phyloP scores from a whole-genome alignment of 2,113 vertebrate genomes.

The Telmatochromis sp. region DNA sequence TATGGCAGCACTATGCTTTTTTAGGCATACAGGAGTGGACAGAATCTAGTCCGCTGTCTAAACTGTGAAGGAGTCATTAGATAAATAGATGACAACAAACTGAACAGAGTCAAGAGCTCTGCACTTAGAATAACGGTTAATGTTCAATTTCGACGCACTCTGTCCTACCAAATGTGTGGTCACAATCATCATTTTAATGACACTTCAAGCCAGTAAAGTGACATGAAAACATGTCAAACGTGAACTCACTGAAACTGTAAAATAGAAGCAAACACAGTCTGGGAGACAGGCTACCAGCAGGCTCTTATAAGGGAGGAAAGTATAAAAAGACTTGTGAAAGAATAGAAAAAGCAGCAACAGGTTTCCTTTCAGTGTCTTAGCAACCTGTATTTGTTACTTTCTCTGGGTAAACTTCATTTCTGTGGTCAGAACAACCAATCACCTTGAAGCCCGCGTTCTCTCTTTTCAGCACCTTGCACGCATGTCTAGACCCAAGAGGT shows the following conservation, averaged over 20 bases:
- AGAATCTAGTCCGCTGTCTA: slow-evolving; percentile 51
- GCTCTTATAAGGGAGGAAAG: not conserved
- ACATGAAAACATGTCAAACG: slow-evolving; percentile 16
- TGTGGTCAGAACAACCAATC: slow-evolving; percentile 24
- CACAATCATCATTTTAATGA: slow-evolving; percentile 31
- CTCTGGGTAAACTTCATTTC: slow-evolving; percentile 1
- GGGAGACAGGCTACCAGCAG: not conserved
- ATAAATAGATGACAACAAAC: slow-evolving; percentile 66
- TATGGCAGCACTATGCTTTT: slow-evolving; percentile 63
- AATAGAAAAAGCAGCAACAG: slow-evolving; percentile 12
- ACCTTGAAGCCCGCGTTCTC: slow-evolving; percentile 13
- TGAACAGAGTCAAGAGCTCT: not conserved
- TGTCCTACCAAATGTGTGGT: slow-evolving; percentile 16
- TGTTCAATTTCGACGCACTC: not conserved
- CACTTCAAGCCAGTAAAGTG: slow-evolving; percentile 14
- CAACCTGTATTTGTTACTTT: slow-evolving; percentile 47
- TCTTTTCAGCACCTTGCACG: slow-evolving; percentile 52
- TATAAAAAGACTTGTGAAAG: not conserved
- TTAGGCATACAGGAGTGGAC: slow-evolving; percentile 54
- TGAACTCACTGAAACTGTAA: slow-evolving; percentile 3
- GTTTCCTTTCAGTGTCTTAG: slow-evolving; percentile 42
- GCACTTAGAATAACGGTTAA: slow-evolving; percentile 3
- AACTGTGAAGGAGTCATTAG: slow-evolving; percentile 64
- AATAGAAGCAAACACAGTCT: not conserved
- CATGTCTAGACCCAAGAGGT: slow-evolving; percentile 42